Evolutionary conservation across 2,113 vertebrate species (phyloP).

Genomic region (Antechinus stuartii): DNA sequence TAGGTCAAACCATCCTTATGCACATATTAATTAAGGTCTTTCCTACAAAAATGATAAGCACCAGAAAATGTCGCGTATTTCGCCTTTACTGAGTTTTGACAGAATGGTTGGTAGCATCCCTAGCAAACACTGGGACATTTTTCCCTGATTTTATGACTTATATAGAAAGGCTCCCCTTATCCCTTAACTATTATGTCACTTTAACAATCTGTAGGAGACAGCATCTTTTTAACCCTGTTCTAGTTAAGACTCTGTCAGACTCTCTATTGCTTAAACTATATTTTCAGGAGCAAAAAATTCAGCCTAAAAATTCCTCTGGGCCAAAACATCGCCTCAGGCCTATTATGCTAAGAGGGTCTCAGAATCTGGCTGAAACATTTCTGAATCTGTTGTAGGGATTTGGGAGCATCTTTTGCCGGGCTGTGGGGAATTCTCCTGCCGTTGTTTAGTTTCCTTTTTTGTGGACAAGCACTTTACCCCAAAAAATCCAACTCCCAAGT

Average conservation of each 20-base stretch:
- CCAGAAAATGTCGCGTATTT: constrained; percentile 1
- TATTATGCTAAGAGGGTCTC: constrained; percentile 61
- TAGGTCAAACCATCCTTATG: constrained; percentile 38
- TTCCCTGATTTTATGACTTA: neutral
- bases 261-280: constrained; percentile 58
- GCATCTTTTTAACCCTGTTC: constrained; percentile 46
- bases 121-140: neutral
- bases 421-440: constrained; percentile 1
- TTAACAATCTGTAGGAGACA: constrained; percentile 30
- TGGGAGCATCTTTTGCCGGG: constrained; percentile 49
- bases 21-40: constrained; percentile 43
- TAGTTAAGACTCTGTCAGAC: constrained; percentile 39
- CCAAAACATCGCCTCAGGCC: constrained; percentile 70
- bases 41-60: constrained; percentile 28
- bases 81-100: neutral
- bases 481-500: constrained; percentile 35
- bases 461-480: constrained; percentile 49
- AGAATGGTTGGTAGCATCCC: neutral
- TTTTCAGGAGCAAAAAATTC: constrained; percentile 54
- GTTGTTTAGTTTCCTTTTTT: constrained; percentile 46
- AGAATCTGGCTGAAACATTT: constrained; percentile 40
- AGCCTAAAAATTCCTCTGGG: constrained; percentile 68
- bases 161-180: constrained; percentile 3
- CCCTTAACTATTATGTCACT: constrained; percentile 62
- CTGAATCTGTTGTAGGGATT: constrained; percentile 12